These are phyloP conservation scores for Xylophagus ater DNA, from an alignment of 2,888 invertebrate genomes.

Conservation along the genomic window DNA sequence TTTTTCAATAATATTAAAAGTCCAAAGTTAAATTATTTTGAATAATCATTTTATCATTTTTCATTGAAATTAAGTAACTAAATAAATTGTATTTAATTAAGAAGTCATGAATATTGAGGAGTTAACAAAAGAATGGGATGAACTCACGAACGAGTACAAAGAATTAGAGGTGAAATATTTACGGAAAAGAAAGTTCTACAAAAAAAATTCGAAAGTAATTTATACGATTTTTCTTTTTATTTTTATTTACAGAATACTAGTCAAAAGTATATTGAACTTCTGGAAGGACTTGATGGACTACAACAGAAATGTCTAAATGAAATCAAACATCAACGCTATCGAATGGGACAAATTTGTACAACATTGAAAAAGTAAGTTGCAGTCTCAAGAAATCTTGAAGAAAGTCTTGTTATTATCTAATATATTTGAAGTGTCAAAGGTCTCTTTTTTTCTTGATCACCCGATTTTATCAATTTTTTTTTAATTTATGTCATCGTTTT, in stretches of 20 bases:
- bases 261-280: conserved; percentile 70
- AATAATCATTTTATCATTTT: too few species aligned
- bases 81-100: too few species aligned
- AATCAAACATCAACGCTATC: conserved; percentile 83
- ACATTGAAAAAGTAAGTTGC: conserved; percentile 70
- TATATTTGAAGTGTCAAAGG: too few species aligned
- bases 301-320: conserved; percentile 83
- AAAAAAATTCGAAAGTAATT: neutral
- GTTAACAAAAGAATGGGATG: conserved; percentile 62
- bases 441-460: too few species aligned
- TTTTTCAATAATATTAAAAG: too few species aligned
- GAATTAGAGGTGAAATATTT: conserved; percentile 75
- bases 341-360: conserved; percentile 69
- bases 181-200: conserved; percentile 13
- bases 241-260: conserved; percentile 53
- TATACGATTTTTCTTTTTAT: conserved; percentile 19
- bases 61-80: too few species aligned
- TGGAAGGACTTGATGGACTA: conserved; percentile 71
- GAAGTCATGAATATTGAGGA: conserved; percentile 54
- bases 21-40: too few species aligned
- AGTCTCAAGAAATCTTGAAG: too few species aligned
- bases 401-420: too few species aligned
- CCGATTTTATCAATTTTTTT: too few species aligned
- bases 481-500: too few species aligned
- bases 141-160: conserved; percentile 65